A percentile compares a stretch with the other conserved stretches of the same genome.
Evolutionary conservation across 2,888 invertebrate genomes (phyloP).

Genomic region (Standfussiana lucernea): DNA sequence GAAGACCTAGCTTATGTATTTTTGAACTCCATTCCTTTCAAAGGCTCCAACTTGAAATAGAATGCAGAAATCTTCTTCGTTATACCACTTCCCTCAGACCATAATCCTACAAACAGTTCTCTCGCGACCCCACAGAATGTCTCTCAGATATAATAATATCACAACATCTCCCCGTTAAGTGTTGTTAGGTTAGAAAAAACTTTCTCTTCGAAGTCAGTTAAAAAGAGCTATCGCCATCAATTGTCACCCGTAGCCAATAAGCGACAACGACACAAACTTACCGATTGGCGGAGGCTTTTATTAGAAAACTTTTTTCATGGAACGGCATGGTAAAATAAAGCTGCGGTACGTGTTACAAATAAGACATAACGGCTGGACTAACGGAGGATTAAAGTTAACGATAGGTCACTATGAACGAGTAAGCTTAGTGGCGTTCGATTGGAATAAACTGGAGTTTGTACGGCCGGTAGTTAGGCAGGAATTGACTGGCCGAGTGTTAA

Average conservation of each 20-base stretch:
- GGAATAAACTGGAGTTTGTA: constrained; percentile 61
- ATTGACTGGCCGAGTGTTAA: constrained; percentile 47
- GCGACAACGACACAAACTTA: constrained; percentile 82
- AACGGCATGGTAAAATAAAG: constrained; percentile 85
- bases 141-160: constrained; percentile 63
- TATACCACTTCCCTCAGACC: constrained; percentile 18
- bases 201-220: constrained; percentile 82
- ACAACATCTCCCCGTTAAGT: constrained; percentile 68
- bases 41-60: constrained; percentile 20
- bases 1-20: constrained; percentile 14
- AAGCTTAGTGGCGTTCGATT: constrained; percentile 58
- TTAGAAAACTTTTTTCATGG: constrained; percentile 89
- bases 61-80: constrained; percentile 11
- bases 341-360: constrained; percentile 87
- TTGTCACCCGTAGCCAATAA: constrained; percentile 90
- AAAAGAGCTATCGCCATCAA: constrained; percentile 88
- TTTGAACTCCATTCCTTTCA: constrained; percentile 26
- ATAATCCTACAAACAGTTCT: constrained; percentile 34
- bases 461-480: constrained; percentile 50
- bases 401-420: constrained; percentile 60
- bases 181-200: constrained; percentile 69
- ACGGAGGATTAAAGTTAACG: constrained; percentile 69
- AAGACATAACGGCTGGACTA: constrained; percentile 83
- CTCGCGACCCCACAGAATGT: constrained; percentile 42
- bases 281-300: constrained; percentile 86